Conservation (phyloP, 2,113 vertebrate species). For the Azemiops feae region DNA sequence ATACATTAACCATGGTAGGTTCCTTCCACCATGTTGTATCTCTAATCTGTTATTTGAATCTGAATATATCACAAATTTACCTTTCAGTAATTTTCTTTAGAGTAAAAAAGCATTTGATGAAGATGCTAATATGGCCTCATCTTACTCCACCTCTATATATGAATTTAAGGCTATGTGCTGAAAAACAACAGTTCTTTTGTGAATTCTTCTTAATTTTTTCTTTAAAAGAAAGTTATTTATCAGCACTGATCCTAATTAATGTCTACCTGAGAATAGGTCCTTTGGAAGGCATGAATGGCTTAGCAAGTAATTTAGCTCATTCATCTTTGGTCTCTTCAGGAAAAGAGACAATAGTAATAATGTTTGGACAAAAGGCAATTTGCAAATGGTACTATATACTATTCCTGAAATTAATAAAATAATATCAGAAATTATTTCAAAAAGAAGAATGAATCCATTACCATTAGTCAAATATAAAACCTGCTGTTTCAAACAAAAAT, state of each 20-base stretch:
- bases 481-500: neutral
- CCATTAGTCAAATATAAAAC: neutral
- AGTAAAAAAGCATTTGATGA: neutral
- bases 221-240: neutral
- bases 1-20: neutral
- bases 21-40: neutral
- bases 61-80: neutral
- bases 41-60: neutral
- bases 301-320: neutral
- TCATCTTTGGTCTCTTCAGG: neutral
- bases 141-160: neutral
- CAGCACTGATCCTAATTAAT: neutral
- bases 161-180: neutral
- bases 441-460: neutral
- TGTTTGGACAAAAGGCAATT: neutral
- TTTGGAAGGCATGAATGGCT: neutral
- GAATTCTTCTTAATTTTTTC: neutral
- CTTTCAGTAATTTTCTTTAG: neutral
- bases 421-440: neutral
- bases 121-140: neutral
- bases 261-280: neutral
- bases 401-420: neutral
- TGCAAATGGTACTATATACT: neutral
- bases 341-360: neutral
- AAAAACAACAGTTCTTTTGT: neutral